Conservation (phyloP, 2,888 invertebrate genomes). For the Amphimallon solstitiale region DNA sequence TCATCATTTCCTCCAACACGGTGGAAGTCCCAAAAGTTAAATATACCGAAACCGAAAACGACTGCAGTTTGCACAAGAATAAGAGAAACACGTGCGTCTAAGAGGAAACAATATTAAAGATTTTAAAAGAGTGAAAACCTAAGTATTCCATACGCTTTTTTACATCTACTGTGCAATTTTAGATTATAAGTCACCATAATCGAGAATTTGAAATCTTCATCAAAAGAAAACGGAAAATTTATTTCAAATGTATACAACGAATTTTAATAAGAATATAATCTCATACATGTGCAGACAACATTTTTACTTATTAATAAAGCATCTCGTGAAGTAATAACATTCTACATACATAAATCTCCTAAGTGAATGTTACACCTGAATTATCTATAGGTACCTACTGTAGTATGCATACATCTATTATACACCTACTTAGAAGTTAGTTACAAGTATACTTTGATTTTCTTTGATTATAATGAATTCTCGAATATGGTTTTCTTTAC, state of each 20-base stretch:
- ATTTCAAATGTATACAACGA: slow-evolving; percentile 15
- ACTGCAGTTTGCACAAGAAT: slow-evolving; percentile 42
- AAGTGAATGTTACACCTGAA: too few relatives aligned
- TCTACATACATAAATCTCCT: too few relatives aligned
- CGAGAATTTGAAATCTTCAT: slow-evolving; percentile 30
- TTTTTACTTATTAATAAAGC: neutral
- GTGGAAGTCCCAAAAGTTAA: neutral
- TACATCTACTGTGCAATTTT: slow-evolving; percentile 52
- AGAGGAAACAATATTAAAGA: slow-evolving; percentile 41
- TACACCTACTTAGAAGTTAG: neutral
- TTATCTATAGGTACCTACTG: too few relatives aligned
- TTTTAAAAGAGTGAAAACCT: slow-evolving; percentile 43
- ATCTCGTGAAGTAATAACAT: too few relatives aligned
- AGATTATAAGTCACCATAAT: slow-evolving; percentile 46
- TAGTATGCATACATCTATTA: too few relatives aligned
- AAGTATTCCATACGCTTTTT: slow-evolving; percentile 49
- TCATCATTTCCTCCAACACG: slow-evolving; percentile 6
- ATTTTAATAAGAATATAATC: slow-evolving; percentile 16
- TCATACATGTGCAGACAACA: neutral
- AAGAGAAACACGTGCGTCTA: slow-evolving; percentile 42
- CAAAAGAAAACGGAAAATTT: neutral
- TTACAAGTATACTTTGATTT: neutral
- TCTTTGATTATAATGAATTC: slow-evolving; percentile 9
- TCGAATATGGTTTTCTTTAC: slow-evolving; percentile 47
- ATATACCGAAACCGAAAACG: slow-evolving; percentile 14